phyloP scores from a whole-genome alignment of 2,797 vertebrate genomes.

The Xenentodon cancila region DNA sequence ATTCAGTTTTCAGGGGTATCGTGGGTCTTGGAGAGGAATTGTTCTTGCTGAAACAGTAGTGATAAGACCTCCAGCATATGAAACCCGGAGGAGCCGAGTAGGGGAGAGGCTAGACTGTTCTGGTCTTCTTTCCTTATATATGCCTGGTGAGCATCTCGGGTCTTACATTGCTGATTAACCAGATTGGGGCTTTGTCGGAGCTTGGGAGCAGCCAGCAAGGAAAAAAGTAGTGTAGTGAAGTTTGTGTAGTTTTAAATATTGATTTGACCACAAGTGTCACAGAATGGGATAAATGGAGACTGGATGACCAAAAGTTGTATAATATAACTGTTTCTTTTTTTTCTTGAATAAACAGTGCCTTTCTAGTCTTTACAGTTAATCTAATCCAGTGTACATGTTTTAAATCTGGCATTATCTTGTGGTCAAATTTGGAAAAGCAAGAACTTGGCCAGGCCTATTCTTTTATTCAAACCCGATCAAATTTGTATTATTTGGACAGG shows the following conservation, averaged over 20 bases:
- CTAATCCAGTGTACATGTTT: too few relatives aligned
- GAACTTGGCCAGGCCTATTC: too few relatives aligned
- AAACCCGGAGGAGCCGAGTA: conserved; percentile 59
- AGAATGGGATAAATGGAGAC: too few relatives aligned
- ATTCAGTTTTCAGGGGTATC: conserved; percentile 40
- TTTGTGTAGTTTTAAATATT: background rate
- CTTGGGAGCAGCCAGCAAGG: background rate
- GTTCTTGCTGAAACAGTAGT: conserved; percentile 34
- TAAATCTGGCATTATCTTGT: too few relatives aligned
- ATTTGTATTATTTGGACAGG: too few relatives aligned
- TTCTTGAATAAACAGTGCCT: too few relatives aligned
- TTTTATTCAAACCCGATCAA: too few relatives aligned
- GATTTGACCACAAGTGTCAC: too few relatives aligned
- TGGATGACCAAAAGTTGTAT: too few relatives aligned
- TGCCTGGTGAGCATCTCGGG: conserved; percentile 24
- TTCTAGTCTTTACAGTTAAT: too few relatives aligned
- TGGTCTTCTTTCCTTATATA: conserved; percentile 47
- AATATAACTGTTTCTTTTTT: too few relatives aligned
- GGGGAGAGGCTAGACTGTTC: conserved; percentile 32
- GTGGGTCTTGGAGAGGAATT: conserved; percentile 19
- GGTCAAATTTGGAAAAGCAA: too few relatives aligned
- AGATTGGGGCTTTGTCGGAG: conserved; percentile 1
- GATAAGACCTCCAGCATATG: conserved; percentile 40
- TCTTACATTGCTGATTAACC: conserved; percentile 9
- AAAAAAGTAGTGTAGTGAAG: background rate